phyloP scores from a whole-genome alignment of 1,140 invertebrate genomes.

The Gonioctena quinquepunctata region DNA sequence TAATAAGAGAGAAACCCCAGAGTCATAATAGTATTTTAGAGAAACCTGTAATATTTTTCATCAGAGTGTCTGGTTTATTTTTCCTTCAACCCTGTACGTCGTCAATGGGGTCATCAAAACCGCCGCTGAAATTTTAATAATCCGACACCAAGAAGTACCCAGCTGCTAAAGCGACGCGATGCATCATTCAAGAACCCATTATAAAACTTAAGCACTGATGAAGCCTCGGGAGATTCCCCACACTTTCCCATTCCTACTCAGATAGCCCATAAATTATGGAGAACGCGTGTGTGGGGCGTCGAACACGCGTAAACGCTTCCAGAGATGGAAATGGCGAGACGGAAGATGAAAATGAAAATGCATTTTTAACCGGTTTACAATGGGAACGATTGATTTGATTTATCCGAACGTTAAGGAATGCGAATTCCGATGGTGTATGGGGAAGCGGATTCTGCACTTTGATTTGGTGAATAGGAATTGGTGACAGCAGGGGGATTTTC shows the following conservation, averaged over 20 bases:
- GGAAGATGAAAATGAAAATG: background rate
- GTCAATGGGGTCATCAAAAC: conserved; percentile 36
- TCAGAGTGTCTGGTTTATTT: background rate
- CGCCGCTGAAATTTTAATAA: conserved; percentile 45
- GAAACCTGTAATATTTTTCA: too few species aligned
- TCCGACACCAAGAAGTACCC: conserved; percentile 28
- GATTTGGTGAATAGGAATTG: background rate
- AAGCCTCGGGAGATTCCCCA: conserved; percentile 30
- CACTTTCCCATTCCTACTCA: conserved; percentile 16
- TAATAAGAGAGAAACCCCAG: too few species aligned
- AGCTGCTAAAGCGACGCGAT: conserved; percentile 21
- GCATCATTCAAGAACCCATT: conserved; percentile 44
- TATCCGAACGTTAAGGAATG: background rate
- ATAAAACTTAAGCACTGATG: conserved; percentile 40
- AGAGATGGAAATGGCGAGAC: background rate
- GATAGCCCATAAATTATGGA: conserved; percentile 37
- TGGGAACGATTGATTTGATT: conserved; percentile 7
- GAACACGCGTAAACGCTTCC: conserved; percentile 1
- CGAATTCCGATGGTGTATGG: background rate
- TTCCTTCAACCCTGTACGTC: background rate
- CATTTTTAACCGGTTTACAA: conserved; percentile 13
- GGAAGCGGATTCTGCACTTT: background rate
- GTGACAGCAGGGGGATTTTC: background rate
- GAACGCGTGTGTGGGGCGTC: conserved; percentile 7
- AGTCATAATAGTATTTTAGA: too few species aligned